These are phyloP conservation scores for Pristionchus entomophagus DNA, from an alignment of 2,888 invertebrate genomes.

Conservation along the genomic window DNA sequence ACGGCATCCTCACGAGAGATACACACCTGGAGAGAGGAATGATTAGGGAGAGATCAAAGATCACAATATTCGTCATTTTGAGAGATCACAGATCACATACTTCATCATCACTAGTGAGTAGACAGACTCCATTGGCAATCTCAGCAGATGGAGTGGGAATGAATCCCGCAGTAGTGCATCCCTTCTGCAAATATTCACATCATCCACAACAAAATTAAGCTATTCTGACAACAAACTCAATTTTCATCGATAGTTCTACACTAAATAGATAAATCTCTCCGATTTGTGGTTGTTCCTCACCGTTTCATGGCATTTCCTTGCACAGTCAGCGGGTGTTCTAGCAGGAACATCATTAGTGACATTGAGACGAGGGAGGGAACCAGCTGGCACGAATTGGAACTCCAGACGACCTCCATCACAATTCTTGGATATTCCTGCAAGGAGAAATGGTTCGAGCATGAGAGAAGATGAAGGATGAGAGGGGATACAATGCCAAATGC, in stretches of 20 bases:
- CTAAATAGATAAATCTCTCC: background rate
- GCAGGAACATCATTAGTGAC: slow-evolving; percentile 75
- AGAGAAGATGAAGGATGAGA: background rate
- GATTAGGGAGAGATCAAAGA: slow-evolving; percentile 7
- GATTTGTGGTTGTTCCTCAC: slow-evolving; percentile 19
- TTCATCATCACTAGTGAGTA: slow-evolving; percentile 63
- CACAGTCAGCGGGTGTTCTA: slow-evolving; percentile 74
- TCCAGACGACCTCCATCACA: slow-evolving; percentile 70
- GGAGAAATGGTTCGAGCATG: background rate
- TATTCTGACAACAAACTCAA: background rate
- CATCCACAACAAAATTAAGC: background rate
- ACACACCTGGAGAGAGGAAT: slow-evolving; percentile 53
- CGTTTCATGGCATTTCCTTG: slow-evolving; percentile 72
- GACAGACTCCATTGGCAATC: slow-evolving; percentile 71
- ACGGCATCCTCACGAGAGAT: slow-evolving; percentile 64
- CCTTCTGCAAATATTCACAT: slow-evolving; percentile 55
- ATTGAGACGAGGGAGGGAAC: slow-evolving; percentile 68
- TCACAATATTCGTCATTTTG: too few relatives aligned
- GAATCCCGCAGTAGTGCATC: slow-evolving; percentile 73
- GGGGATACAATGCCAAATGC: too few relatives aligned
- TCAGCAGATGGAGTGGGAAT: slow-evolving; percentile 71
- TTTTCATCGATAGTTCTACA: background rate
- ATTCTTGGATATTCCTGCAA: slow-evolving; percentile 57
- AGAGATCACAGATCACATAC: background rate
- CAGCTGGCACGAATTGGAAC: slow-evolving; percentile 72